Percentiles rank a stretch among this genome's conserved stretches.
Evolutionary conservation across 2,113 vertebrate genomes (phyloP).

Genomic region (Microtus ochrogaster): DNA sequence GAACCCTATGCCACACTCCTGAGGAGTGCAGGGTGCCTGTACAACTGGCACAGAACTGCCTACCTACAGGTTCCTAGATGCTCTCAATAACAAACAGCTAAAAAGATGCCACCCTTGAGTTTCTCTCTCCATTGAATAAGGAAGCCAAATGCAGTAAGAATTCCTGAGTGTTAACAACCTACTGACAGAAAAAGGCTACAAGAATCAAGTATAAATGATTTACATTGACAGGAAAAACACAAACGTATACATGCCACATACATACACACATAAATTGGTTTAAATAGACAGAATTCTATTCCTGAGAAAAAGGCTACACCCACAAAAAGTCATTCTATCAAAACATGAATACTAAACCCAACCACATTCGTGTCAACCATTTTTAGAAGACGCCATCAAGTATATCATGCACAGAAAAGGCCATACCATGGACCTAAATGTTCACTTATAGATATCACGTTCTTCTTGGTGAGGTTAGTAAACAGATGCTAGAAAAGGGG

Average conservation of each 20-base stretch:
- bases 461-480: constrained; percentile 52
- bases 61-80: constrained; percentile 52
- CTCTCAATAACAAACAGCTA: constrained; percentile 53
- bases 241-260: constrained; percentile 9
- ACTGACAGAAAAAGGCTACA: constrained; percentile 56
- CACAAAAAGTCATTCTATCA: constrained; percentile 69
- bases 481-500: background rate
- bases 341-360: constrained; percentile 38
- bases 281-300: constrained; percentile 52
- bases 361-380: constrained; percentile 50
- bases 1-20: constrained; percentile 78
- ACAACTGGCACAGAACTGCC: constrained; percentile 70
- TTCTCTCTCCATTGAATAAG: constrained; percentile 57
- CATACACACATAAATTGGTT: background rate
- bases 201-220: constrained; percentile 59
- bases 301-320: constrained; percentile 56
- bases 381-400: constrained; percentile 54
- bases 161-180: constrained; percentile 48
- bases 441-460: constrained; percentile 46
- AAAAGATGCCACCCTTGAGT: constrained; percentile 55
- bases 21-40: constrained; percentile 71
- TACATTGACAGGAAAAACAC: constrained; percentile 51
- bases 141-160: constrained; percentile 62
- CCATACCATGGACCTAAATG: constrained; percentile 38
- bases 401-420: constrained; percentile 54